Evolutionary conservation across 2,797 vertebrate species (phyloP), one percentile per base, ranked within the genome.

Genomic region (Pangasius krempfi): DNA sequence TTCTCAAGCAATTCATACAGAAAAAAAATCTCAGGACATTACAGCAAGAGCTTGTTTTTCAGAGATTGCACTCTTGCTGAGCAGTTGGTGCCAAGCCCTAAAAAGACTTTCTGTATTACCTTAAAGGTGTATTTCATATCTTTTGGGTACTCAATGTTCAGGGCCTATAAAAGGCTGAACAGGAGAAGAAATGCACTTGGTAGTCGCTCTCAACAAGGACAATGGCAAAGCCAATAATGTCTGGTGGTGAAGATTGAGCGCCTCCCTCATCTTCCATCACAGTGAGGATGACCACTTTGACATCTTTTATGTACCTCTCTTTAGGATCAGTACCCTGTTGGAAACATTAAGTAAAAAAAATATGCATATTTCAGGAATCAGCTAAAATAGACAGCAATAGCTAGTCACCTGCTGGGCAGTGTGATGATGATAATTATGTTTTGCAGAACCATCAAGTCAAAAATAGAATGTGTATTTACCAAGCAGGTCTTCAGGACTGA

Each of bases 91-190:
- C 75, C 27, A 78, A 54, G 75, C 47, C 44, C 27, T n/a, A 30
- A 78, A 76, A 78, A 78, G 47, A 78, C 47, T 52, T 78, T 78
- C 47, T 52, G 75, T 78, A 52, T 78, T 52, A n/a, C 75, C 75
- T 52, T 10, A 78, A 78, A 78, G 47, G 13, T 78, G 75, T 52
- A 50, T 78, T 78, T 78, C 47, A n/a, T 16, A 13, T 78, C 75
- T 52, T 52, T 52, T 30, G 25, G 75, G 75, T 78, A 16, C 44
- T 52, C 47, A 78, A 7, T 78, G 44, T 78, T 52, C 75, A n/a
- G 13, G 47, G 22, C 72, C 47, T 47, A 75, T 47, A 47, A 75
- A 75, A 75, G 72, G 75, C 73, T 75, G 27, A 66, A 88, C 50
- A 85, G 22, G 54, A 88, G 8, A 37, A 54, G 40, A 75, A 64